Conservation (phyloP, 2,888 invertebrate genomes). For the Plagiodera versicolora region DNA sequence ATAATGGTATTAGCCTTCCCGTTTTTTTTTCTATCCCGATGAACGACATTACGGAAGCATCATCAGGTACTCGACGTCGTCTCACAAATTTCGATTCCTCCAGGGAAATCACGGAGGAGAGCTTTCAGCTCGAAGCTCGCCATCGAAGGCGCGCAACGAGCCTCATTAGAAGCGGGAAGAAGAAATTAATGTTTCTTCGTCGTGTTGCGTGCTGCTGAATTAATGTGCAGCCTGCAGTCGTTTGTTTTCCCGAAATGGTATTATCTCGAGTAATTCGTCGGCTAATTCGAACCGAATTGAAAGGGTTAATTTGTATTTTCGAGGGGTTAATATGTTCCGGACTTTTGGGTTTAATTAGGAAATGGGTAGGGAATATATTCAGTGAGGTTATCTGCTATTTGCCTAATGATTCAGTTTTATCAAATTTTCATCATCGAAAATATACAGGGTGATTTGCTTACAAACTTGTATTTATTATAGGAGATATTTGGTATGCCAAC, state of each 20-base stretch:
- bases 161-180: constrained; percentile 25
- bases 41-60: constrained; percentile 4
- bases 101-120: constrained; percentile 37
- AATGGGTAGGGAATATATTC: neutral
- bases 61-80: constrained; percentile 7
- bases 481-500: too few relatives aligned
- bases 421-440: too few relatives aligned
- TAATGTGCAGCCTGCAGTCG: constrained; percentile 21
- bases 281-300: constrained; percentile 23
- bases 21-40: neutral
- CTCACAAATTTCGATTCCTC: constrained; percentile 25
- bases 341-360: neutral
- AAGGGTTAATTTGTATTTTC: constrained; percentile 24
- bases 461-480: too few relatives aligned
- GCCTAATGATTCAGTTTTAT: neutral
- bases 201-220: constrained; percentile 26
- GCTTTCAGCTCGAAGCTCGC: constrained; percentile 21
- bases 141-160: constrained; percentile 34
- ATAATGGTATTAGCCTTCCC: constrained; percentile 17
- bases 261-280: constrained; percentile 21
- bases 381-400: neutral
- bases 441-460: too few relatives aligned
- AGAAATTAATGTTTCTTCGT: constrained; percentile 27
- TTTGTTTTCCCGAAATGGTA: constrained; percentile 26
- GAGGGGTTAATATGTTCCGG: neutral